phyloP scores from a whole-genome alignment of 35 echinoderm and acorn worm genomes.

The Ophioderma brevispina region DNA sequence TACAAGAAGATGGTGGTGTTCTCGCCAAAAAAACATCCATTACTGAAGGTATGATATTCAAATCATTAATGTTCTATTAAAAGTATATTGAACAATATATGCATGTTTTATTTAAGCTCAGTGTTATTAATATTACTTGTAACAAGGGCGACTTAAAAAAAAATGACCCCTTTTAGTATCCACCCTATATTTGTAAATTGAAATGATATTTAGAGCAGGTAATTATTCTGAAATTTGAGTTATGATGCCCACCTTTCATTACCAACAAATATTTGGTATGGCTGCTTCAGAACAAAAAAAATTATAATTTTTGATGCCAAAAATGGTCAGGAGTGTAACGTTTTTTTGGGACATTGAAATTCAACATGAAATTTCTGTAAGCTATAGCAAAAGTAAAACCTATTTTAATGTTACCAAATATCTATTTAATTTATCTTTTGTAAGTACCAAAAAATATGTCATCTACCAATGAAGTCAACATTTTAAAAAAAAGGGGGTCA shows the following conservation, averaged over 20 bases:
- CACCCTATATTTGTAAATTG: neutral
- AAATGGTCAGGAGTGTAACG: constrained; percentile 19
- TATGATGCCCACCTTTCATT: constrained; percentile 5
- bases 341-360: constrained; percentile 14
- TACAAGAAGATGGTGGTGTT: no score
- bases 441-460: neutral
- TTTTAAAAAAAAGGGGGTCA: neutral
- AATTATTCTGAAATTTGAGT: constrained; percentile 12
- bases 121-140: no score
- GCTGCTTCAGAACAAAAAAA: constrained; percentile 9
- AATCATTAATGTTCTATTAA: no score
- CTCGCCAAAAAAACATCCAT: no score
- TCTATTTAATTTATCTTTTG: neutral
- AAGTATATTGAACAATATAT: no score
- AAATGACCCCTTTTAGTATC: constrained; percentile 6
- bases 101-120: no score
- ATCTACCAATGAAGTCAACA: constrained; percentile 18
- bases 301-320: neutral
- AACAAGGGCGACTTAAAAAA: constrained; percentile 11
- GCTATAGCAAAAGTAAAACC: constrained; percentile 11
- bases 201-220: neutral
- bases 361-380: constrained; percentile 8
- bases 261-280: neutral
- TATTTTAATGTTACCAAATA: constrained; percentile 13
- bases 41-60: no score